Base-by-base conservation (phyloP, 2,113 vertebrate species). In the Crypturellus undulatus region DNA sequence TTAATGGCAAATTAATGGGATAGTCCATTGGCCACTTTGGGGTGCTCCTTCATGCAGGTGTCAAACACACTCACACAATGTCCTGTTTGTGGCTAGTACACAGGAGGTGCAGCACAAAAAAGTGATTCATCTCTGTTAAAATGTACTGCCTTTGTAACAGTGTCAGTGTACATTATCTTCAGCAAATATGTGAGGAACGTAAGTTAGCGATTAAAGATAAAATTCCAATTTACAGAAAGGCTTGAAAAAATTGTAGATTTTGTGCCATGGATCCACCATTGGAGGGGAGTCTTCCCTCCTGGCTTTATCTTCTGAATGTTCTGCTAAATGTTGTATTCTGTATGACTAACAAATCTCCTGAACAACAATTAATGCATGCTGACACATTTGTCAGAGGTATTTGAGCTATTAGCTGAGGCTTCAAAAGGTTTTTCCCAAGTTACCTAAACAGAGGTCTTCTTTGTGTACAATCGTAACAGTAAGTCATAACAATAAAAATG, bases 391-490 rank as follows among this genome's bases (percentile, higher is more conserved):
- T 84, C 94, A 93, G 58, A 64, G 12, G 49, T 68, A 67, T 51
- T 84, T 72, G 32, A 95, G 56, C 85, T 96, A 96, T 82, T 87
- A 87, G 75, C 71, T 65, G 54, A 85, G 43, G 75, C 96, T 91
- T 96, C 79, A 92, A 82, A 87, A 87, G 78, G 36, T 80, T 94
- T 85, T 63, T 76, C 68, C 82, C 42, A 86, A 26, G 72, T 89
- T 95, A 89, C 52, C 54, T 59, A 28, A 93, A 93, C 65, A 80
- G 17, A 52, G 30, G 64, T 34, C 47, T 70, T 34, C 47, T 70
- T 83, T 52, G 63, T 65, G 51, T 89, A 70, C 71, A 51, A 68
- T 84, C 92, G 62, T 82, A 93, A 86, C 51, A 70, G 51, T 94
- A 96, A 96, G 89, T 87, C 38, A 56, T 43, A 14, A 30, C 25